A percentile compares a stretch with the other conserved stretches of the same genome.
Conservation (phyloP, 2,113 vertebrate species). For the Syrrhaptes paradoxus region DNA sequence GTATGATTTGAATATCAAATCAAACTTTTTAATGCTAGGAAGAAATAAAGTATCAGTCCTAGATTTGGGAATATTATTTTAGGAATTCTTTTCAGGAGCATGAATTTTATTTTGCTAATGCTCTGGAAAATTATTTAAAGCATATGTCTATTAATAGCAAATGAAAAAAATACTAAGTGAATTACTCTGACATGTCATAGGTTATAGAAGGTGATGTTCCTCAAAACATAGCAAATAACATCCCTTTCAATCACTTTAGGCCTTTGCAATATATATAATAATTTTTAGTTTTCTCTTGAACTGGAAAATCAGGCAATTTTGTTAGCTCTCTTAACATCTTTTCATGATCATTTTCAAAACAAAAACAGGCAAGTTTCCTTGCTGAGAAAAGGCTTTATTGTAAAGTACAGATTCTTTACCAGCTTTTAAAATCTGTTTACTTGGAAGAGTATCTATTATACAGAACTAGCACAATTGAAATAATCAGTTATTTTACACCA, state of each 20-base stretch:
- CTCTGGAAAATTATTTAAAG: neutral
- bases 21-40: neutral
- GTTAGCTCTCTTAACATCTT: neutral
- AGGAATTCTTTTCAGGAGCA: neutral
- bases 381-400: neutral
- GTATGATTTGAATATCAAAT: slow-evolving; percentile 67
- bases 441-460: neutral
- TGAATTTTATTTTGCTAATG: slow-evolving; percentile 22
- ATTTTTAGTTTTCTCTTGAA: neutral
- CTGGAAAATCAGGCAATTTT: neutral
- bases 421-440: neutral
- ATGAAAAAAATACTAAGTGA: neutral
- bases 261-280: neutral
- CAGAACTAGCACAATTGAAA: neutral
- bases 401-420: neutral
- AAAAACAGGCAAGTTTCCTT: neutral
- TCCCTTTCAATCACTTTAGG: neutral
- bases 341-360: neutral
- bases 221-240: neutral
- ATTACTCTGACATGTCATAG: neutral
- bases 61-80: neutral
- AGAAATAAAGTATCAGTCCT: neutral
- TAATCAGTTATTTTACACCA: neutral
- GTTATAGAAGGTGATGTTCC: neutral
- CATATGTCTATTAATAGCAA: neutral